Evolutionary conservation across 1,140 invertebrate species (phyloP).

Genomic region (Neotoxoptera formosana): DNA sequence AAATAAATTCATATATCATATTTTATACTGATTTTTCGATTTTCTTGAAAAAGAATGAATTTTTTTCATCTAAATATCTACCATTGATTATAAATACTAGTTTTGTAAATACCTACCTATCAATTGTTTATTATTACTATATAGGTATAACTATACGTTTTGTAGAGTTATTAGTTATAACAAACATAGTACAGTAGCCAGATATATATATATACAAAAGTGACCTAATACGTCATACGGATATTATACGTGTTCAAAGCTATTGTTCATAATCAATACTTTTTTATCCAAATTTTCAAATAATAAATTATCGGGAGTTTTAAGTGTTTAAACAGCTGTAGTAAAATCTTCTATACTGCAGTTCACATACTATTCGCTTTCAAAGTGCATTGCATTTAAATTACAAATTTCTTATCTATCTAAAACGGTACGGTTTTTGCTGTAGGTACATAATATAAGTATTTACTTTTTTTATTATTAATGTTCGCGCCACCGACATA

Average conservation of each 20-base stretch:
- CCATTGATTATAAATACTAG: not conserved
- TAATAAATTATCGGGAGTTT: not conserved
- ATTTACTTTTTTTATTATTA: not conserved
- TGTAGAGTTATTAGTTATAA: not conserved
- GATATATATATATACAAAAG: not conserved
- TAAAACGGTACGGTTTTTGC: not conserved
- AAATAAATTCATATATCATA: not conserved
- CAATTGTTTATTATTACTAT: not conserved
- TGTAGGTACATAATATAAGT: not conserved
- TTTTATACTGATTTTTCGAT: not conserved
- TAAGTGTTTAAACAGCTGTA: not conserved
- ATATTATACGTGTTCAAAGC: slow-evolving; percentile 9
- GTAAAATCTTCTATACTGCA: not conserved
- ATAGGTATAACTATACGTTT: not conserved
- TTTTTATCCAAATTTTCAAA: not conserved
- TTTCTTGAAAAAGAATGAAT: not conserved
- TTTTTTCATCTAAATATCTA: not conserved
- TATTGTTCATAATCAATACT: slow-evolving; percentile 26
- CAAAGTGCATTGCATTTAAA: not conserved
- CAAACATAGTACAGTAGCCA: not conserved
- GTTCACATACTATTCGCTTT: not conserved
- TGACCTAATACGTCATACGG: not conserved
- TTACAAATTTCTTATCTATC: not conserved
- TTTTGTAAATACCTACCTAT: no score
- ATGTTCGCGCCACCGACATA: not conserved